Evolutionary conservation across 1,140 invertebrate genomes (phyloP), one percentile per base, ranked within the genome.

Genomic region (Zaprionus ornatus): DNA sequence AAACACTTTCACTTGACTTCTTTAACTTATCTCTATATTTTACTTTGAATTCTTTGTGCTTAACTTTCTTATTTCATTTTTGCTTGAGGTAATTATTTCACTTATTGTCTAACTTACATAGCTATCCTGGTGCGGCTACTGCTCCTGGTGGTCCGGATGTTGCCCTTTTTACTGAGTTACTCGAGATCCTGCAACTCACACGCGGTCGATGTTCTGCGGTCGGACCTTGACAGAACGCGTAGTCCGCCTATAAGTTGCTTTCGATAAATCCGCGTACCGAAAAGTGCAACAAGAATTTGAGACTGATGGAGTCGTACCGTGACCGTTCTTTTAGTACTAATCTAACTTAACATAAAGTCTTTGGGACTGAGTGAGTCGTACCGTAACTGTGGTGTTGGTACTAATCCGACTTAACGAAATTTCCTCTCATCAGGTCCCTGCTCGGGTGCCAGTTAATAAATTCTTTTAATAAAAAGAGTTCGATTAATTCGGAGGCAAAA

Each of bases 1-100:
- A 50, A 50, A 32, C 48, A 50, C 48, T 50, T 7, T 50, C 48
- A 50, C 48, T 50, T 50, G 5, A 21, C 19, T 50, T 21, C 48
- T 15, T 50, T 50, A 23, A 10, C n/a, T n/a, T 50, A 50, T 50
- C 13, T 23, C 48, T 50, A 23, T 32, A 50, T 21, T 23, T 50
- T 50, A 23, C n/a, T 50, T 50, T n/a, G n/a, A n/a, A n/a, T n/a
- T n/a, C n/a, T n/a, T n/a, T n/a, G n/a, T 23, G 13, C 48, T 17
- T 50, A 0, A 3, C 3, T 50, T 50, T 23, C 23, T 50, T 19
- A 23, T 5, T 50, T 50, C 19, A 9, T 50, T 17, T 50, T 50
- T n/a, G n/a, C n/a, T n/a, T n/a, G n/a, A 19, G n/a, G 19, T 50
- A 50, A 9, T 32, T 32, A 32, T 50, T 50, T 50, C 19, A 50